phyloP scores from a whole-genome alignment of 2,797 vertebrate genomes.

The Enteromius thamalakanensis region DNA sequence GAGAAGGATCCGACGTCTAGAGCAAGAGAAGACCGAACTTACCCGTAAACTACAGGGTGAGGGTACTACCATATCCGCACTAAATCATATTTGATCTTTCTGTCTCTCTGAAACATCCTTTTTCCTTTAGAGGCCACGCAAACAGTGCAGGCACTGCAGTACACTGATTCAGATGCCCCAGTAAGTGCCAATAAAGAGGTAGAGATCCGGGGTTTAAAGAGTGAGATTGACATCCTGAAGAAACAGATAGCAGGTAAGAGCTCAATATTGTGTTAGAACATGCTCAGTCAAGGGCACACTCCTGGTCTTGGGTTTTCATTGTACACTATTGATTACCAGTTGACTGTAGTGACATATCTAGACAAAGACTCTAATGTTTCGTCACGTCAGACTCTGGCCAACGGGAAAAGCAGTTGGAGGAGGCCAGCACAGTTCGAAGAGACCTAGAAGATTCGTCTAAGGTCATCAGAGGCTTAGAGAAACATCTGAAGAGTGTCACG shows the following conservation, averaged over 20 bases:
- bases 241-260: slow-evolving; percentile 89
- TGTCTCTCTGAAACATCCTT: slow-evolving; percentile 1
- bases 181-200: slow-evolving; percentile 86
- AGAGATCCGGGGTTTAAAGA: slow-evolving; percentile 94
- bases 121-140: slow-evolving; percentile 87
- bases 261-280: neutral
- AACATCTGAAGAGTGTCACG: slow-evolving; percentile 86
- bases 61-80: neutral
- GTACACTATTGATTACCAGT: neutral
- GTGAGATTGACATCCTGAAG: slow-evolving; percentile 93
- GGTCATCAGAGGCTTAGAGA: slow-evolving; percentile 89
- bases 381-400: slow-evolving; percentile 83
- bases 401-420: slow-evolving; percentile 89
- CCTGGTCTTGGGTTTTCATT: neutral
- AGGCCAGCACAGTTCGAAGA: slow-evolving; percentile 79
- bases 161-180: slow-evolving; percentile 85
- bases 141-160: slow-evolving; percentile 92
- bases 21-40: slow-evolving; percentile 96
- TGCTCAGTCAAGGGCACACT: neutral
- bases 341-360: neutral
- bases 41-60: slow-evolving; percentile 95
- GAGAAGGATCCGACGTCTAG: slow-evolving; percentile 92
- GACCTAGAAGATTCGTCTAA: slow-evolving; percentile 92
- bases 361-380: slow-evolving; percentile 28
- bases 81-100: neutral